Base-by-base conservation (phyloP, 2,113 vertebrate species). In the Chionis minor region DNA sequence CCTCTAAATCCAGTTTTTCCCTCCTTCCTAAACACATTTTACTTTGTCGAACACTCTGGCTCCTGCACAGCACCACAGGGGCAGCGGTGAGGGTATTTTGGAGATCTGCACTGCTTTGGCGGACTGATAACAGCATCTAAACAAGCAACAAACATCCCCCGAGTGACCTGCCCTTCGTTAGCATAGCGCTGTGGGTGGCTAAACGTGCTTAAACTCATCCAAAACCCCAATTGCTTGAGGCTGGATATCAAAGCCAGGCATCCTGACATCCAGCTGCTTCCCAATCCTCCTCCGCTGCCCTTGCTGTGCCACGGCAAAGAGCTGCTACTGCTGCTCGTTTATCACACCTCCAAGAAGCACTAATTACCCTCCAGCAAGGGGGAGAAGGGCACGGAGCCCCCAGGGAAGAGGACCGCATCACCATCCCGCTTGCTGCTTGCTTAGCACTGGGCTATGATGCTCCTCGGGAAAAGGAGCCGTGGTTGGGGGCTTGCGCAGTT, bases 401-500 rank as follows among this genome's bases (percentile, higher is more conserved):
- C 0, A 1, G 17, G 27, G 52, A 74, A 72, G 42, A 69, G 30
- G 27, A 28, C 52, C 24, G 35, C 4, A 2, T 44, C 35, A 16
- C 44, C 7, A 2, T 54, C n/a, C 73, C 58, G 55, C 22, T 61
- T 19, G 7, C 61, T 72, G 38, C 45, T 24, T 23, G 63, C 81
- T 95, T 95, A 81, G n/a, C 96, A 92, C 59, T 0, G 1, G 52
- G 63, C 42, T 94, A 92, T 14, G 71, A 93, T 56, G 55, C 67
- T 55, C 14, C 42, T 14, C 0, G 7, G 27, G n/a, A 84, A 40
- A 58, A 49, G 58, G 15, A 90, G 17, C 40, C 1, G 0, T 22
- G 47, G 14, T 22, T 61, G 40, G 32, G 66, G 33, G 2, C 0
- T 0, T 14, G 71, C 0, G 2, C 94, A 35, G 30, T 77, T 45